Base-by-base conservation (phyloP, 2,888 invertebrate species). In the Choreutis nemorana region DNA sequence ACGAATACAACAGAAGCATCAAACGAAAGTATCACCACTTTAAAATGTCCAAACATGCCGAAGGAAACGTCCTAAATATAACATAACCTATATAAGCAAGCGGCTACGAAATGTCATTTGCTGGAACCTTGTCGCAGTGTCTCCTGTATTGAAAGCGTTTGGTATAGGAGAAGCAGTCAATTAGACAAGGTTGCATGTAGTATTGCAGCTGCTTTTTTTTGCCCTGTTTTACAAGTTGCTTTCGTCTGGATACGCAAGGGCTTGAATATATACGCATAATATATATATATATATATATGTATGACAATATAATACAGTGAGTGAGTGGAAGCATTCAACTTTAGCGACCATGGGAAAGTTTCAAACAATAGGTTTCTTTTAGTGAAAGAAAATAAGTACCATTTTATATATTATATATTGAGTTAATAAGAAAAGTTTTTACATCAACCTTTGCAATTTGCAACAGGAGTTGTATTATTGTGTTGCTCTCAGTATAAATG, bases 241-340 rank as follows among this genome's bases (percentile, higher is more conserved):
- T 15, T 48, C 47, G 66, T 59, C 65, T 71, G 66, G 65, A 64
- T 65, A 66, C 62, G 63, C 63, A 61, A 57, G 64, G 57, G 56
- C 51, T 54, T 49, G 50, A 38, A 45, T 36, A 37, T 39, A 40
- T 50, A 48, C 47, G 50, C 31, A 32, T 43, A 42, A 30, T 35
- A 36, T 29, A 40, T 26, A 18, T 18, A 18, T 18, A 18, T 18
- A 18, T 5, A 6, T 18, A 6, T 18, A 18, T 6, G 18, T 18
- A 6, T 18, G 18, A 6, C 4, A 18, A 18, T 18, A 18, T 18
- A 6, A 18, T 6, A 5, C 18, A 5, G 8, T 18, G 5, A 18
- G 18, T 5, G 18, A 6, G n/a, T n/a, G n/a, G n/a, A n/a, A n/a
- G n/a, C n/a, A n/a, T n/a, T n/a, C n/a, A n/a, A n/a, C n/a, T n/a